These are phyloP conservation scores for Trissolcus basalis DNA, from an alignment of 1,140 invertebrate species.

Conservation along the genomic window DNA sequence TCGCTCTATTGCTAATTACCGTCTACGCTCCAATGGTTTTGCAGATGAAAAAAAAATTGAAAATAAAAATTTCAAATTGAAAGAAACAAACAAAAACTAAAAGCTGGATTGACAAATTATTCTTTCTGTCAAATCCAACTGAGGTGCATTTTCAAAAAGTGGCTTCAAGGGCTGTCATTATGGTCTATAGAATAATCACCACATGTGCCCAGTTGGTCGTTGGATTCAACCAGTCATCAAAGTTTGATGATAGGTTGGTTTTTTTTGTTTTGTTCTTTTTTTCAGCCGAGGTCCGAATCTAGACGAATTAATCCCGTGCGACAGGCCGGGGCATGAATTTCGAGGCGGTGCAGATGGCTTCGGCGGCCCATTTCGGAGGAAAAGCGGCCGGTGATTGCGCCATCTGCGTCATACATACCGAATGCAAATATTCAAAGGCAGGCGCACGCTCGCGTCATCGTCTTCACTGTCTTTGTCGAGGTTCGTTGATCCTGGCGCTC, in stretches of 20 bases:
- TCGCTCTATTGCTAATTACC: slow-evolving; percentile 7
- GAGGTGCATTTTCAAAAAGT: too few relatives aligned
- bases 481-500: slow-evolving; percentile 62
- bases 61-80: neutral
- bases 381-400: slow-evolving; percentile 5
- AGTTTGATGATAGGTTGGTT: too few relatives aligned
- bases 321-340: slow-evolving; percentile 19
- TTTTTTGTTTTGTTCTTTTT: too few relatives aligned
- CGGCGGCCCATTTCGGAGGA: neutral
- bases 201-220: too few relatives aligned
- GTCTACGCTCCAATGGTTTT: neutral
- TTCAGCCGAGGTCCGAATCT: neutral
- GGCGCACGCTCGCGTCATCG: slow-evolving; percentile 41
- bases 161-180: too few relatives aligned
- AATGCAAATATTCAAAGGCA: slow-evolving; percentile 53
- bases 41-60: neutral
- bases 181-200: too few relatives aligned
- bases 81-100: neutral
- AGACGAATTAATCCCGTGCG: slow-evolving; percentile 19
- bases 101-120: too few relatives aligned
- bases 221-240: too few relatives aligned
- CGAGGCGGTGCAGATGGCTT: slow-evolving; percentile 28
- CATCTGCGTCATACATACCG: slow-evolving; percentile 50
- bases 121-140: too few relatives aligned
- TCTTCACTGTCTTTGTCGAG: slow-evolving; percentile 52